phyloP scores from a whole-genome alignment of 2,888 invertebrate species.

The Dioctria rufipes region DNA sequence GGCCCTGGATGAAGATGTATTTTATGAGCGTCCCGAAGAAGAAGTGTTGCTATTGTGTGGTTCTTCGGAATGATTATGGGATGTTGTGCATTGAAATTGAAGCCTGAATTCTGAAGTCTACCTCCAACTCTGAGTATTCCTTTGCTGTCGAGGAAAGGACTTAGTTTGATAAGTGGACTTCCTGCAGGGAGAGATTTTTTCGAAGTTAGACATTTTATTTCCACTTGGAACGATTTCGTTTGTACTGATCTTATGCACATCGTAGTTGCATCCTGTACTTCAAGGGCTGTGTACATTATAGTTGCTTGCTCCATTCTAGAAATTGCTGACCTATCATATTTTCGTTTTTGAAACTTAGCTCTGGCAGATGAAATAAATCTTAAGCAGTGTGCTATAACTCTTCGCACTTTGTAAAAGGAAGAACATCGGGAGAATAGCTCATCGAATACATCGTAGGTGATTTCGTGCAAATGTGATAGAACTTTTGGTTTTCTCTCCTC shows the following conservation, averaged over 20 bases:
- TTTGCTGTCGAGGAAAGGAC: background rate
- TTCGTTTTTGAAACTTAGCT: background rate
- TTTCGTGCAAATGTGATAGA: background rate
- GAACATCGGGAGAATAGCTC: background rate
- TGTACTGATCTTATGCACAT: background rate
- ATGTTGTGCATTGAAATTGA: slow-evolving; percentile 5
- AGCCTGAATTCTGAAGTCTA: slow-evolving; percentile 18
- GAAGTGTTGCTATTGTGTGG: background rate
- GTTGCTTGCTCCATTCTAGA: background rate
- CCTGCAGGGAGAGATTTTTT: background rate
- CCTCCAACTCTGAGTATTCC: background rate
- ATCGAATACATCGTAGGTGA: background rate
- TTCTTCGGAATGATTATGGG: slow-evolving; percentile 28
- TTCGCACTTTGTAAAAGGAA: background rate
- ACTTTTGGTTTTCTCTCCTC: background rate
- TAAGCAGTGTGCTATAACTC: background rate
- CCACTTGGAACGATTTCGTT: slow-evolving; percentile 5
- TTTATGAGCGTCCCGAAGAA: slow-evolving; percentile 26
- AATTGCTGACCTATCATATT: too few species aligned
- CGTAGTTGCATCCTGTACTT: background rate
- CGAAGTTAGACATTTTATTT: background rate
- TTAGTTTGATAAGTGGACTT: background rate
- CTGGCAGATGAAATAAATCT: background rate
- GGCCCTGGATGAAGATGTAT: slow-evolving; percentile 40
- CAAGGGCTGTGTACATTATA: background rate